Evolutionary conservation across 2,113 vertebrate genomes (phyloP).

Genomic region (Nesospiza acunhae): DNA sequence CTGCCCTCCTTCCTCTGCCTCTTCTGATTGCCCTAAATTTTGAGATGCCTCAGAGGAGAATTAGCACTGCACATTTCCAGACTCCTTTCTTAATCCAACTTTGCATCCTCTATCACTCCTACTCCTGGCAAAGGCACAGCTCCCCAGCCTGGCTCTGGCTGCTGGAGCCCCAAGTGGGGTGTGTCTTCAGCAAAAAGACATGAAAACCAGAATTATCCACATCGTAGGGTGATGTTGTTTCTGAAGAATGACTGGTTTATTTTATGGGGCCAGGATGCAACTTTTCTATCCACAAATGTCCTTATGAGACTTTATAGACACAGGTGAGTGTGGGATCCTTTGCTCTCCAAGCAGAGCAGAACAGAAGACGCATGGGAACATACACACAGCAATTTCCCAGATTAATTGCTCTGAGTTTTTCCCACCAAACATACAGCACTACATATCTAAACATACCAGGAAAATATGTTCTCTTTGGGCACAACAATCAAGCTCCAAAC

Average conservation of each 20-base stretch:
- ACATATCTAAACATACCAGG: not conserved
- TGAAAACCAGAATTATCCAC: not conserved
- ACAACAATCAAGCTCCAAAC: not conserved
- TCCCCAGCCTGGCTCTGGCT: not conserved
- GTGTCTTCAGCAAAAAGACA: not conserved
- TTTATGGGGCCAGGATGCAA: not conserved
- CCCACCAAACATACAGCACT: not conserved
- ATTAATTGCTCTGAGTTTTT: not conserved
- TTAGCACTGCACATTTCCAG: not conserved
- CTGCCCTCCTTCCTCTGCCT: not conserved
- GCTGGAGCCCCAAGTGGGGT: not conserved
- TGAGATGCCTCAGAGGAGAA: not conserved
- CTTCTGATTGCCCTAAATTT: not conserved
- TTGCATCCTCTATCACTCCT: not conserved
- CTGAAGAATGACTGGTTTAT: not conserved
- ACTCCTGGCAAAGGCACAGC: not conserved
- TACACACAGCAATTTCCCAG: not conserved
- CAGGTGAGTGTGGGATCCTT: not conserved
- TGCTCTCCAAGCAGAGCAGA: not conserved
- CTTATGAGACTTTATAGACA: not conserved
- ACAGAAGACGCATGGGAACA: not conserved
- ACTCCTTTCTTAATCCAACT: not conserved
- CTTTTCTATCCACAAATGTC: not conserved
- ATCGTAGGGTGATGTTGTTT: not conserved
- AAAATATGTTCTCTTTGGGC: not conserved